Base-by-base conservation (phyloP, 2,888 invertebrate species). In the Lasioglossum morio region DNA sequence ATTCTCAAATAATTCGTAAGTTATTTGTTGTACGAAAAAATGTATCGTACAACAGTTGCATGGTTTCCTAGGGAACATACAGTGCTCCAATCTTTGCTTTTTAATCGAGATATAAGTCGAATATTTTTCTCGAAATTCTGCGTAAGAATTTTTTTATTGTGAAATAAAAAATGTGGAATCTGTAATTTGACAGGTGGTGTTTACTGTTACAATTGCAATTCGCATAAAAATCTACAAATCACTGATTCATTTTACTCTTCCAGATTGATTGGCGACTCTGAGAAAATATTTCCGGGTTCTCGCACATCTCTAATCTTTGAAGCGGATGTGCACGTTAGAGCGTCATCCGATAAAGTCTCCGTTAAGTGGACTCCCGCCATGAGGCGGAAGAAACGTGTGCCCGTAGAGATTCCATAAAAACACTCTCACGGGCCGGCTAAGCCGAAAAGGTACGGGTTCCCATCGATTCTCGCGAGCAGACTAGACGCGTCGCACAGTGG, bases 381-480 rank as follows among this genome's bases (percentile, higher is more conserved):
- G 69, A 70, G 10, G n/a, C 60, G 37, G 5, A 12, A 30, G 70
- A 63, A 48, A 16, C 27, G 48, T 23, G 23, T 16, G n/a, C 30
- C 27, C 23, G 46, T 63, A 72, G 30, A 72, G 53, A 69, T 43
- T 34, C 66, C 63, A 70, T 70, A 69, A 75, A 81, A 70, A 75
- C 66, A 57, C 57, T 53, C 53, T 57, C 57, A n/a, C 57, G 77
- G 3, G 30, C 37, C 40, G 34, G 57, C 16, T 69, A 77, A 30
- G 34, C 27, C 48, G 53, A 23, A 23, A 73, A 82, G 72, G 66
- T 82, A 57, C 74, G 37, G 34, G n/a, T 19, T 60, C 40, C 40
- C 48, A 81, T 82, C 75, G 81, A 82, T 82, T 81, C 70, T 72
- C 70, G 37, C 43, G 37, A 37, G 70, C 70, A 30, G 63, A 63